Evolutionary conservation across 1,140 invertebrate genomes (phyloP), one percentile per base, ranked within the genome.

Genomic region (Elymnias hypermnestra): DNA sequence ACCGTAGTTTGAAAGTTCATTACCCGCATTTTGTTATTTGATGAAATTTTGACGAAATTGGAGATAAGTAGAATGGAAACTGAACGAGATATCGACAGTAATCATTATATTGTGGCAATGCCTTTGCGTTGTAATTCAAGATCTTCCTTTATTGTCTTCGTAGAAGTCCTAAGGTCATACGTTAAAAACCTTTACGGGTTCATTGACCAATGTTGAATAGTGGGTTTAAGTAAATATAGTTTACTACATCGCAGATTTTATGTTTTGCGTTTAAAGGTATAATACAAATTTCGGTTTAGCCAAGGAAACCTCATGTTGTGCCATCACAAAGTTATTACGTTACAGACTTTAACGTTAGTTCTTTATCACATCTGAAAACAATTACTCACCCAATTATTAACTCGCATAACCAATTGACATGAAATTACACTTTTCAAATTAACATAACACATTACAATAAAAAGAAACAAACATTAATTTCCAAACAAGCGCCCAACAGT

Each of bases 401-500:
- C 52, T 55, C 36, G 46, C 59, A 39, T 41, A 58, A 52, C 29
- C 31, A 55, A 57, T 51, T 53, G n/a, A 42, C 40, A 48, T 48
- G 42, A 60, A 61, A 56, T 43, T 55, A 50, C 42, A 65, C 46
- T 53, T 29, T 44, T 45, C 50, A 29, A 53, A 53, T 54, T 53
- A 63, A 61, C 43, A 26, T 15, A 72, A 71, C 57, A 63, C 72
- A 72, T 73, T 66, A 59, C 61, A 74, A 61, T 58, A 39, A 41
- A 71, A 77, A 57, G 64, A 74, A 76, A 77, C 61, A 74, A 76
- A 79, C 63, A 76, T 65, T 78, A 77, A 65, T 71, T 70, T 53
- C 57, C 55, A 81, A 82, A 83, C 75, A 83, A 79, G 73, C 72
- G 63, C 68, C 65, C 70, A 79, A 79, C 73, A 77, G 63, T 83